Evolutionary conservation across 2,888 invertebrate genomes (phyloP).

Genomic region (Tachina lurida): DNA sequence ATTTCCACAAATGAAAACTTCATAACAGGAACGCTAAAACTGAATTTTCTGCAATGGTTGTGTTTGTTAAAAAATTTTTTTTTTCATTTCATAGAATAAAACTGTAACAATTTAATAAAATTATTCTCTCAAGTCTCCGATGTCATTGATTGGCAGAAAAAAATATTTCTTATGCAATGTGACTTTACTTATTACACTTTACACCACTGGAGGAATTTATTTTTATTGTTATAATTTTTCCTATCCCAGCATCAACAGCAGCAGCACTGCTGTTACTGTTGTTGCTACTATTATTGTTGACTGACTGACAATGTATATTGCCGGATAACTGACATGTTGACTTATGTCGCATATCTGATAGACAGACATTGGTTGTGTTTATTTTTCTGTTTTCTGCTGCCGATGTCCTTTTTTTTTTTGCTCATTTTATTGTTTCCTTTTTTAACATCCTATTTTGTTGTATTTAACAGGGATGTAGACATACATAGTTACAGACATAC

Average conservation of each 20-base stretch:
- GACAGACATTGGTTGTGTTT: slow-evolving; percentile 64
- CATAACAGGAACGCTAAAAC: too few species aligned
- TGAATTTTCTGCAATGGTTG: neutral
- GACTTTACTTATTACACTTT: slow-evolving; percentile 34
- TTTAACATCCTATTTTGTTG: slow-evolving; percentile 49
- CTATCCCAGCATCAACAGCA: neutral
- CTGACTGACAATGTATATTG: slow-evolving; percentile 69
- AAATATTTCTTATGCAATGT: neutral
- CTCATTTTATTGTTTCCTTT: slow-evolving; percentile 40
- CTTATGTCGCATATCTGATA: slow-evolving; percentile 71
- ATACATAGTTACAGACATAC: neutral
- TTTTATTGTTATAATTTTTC: slow-evolving; percentile 32
- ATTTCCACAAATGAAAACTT: neutral
- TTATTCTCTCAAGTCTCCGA: slow-evolving; percentile 27
- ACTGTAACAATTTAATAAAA: neutral
- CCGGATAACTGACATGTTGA: slow-evolving; percentile 72
- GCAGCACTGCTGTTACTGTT: slow-evolving; percentile 27
- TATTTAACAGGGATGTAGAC: slow-evolving; percentile 21
- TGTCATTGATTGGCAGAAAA: slow-evolving; percentile 2
- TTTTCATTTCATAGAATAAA: neutral
- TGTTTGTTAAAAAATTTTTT: neutral
- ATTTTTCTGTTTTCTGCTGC: slow-evolving; percentile 38
- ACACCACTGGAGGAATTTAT: slow-evolving; percentile 11
- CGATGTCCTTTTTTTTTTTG: slow-evolving; percentile 1
- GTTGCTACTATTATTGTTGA: slow-evolving; percentile 58